Conservation (phyloP, 1,140 invertebrate species). For the Euwallacea similis region DNA sequence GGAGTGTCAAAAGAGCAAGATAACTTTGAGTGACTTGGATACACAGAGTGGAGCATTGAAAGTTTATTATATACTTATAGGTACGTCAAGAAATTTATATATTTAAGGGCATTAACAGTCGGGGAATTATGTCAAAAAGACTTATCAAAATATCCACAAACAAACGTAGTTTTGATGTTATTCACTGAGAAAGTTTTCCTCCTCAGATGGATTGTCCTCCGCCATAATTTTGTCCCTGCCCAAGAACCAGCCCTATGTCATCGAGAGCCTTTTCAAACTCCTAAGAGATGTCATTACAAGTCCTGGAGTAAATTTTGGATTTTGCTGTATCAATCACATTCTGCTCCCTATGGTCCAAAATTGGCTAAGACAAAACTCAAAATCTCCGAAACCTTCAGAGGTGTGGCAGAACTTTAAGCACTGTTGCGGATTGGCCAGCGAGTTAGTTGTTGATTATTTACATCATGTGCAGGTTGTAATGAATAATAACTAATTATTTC, state of each 20-base stretch:
- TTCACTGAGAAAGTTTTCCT: not conserved
- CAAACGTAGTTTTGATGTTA: no score
- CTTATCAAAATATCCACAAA: no score
- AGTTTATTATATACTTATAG: conserved; percentile 87
- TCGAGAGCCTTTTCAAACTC: conserved; percentile 85
- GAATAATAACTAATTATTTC: not conserved
- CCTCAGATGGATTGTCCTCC: conserved; percentile 76
- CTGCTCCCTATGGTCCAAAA: conserved; percentile 86
- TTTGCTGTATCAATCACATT: conserved; percentile 89
- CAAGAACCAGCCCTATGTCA: conserved; percentile 81
- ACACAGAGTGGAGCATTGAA: conserved; percentile 82
- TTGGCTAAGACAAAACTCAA: conserved; percentile 76
- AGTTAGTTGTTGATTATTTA: conserved; percentile 85
- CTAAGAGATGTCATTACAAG: conserved; percentile 73
- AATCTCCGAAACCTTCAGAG: conserved; percentile 67
- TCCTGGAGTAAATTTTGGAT: conserved; percentile 81
- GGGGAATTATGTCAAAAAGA: no score
- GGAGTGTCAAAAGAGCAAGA: conserved; percentile 60
- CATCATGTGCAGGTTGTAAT: conserved; percentile 59
- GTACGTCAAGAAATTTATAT: conserved; percentile 11
- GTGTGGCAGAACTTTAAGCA: conserved; percentile 90
- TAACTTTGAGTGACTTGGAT: conserved; percentile 71
- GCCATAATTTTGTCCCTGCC: conserved; percentile 79
- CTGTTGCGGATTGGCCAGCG: conserved; percentile 87
- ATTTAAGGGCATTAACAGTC: not conserved